These are phyloP conservation scores for Formica exsecta DNA, from an alignment of 1,140 invertebrate species.

Conservation along the genomic window DNA sequence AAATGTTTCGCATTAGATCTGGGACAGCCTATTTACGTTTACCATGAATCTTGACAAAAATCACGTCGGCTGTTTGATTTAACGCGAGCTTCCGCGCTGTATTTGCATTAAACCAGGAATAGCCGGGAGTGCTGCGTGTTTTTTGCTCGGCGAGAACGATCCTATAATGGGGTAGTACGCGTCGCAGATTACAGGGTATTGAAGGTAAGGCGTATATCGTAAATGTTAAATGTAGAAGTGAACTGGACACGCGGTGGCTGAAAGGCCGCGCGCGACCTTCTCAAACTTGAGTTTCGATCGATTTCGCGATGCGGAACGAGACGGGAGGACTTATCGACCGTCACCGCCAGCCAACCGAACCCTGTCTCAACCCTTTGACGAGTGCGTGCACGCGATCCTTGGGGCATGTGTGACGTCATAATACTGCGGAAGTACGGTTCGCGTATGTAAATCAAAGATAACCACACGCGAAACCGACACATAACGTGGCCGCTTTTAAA, in stretches of 20 bases:
- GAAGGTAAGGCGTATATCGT: constrained; percentile 57
- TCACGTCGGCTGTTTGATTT: constrained; percentile 20
- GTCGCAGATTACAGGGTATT: constrained; percentile 44
- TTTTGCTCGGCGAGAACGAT: constrained; percentile 52
- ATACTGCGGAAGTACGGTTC: constrained; percentile 76
- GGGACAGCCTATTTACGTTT: neutral
- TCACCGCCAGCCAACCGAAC: constrained; percentile 69
- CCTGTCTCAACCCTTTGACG: constrained; percentile 79
- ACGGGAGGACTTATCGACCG: constrained; percentile 74
- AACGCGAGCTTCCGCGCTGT: constrained; percentile 52
- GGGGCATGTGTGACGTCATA: constrained; percentile 85
- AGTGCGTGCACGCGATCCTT: constrained; percentile 82
- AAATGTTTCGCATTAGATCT: constrained; percentile 8
- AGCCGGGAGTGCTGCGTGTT: constrained; percentile 34
- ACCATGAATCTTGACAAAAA: constrained; percentile 22
- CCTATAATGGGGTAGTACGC: constrained; percentile 41
- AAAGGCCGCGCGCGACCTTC: constrained; percentile 70
- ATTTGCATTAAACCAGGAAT: constrained; percentile 52
- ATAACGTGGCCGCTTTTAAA: constrained; percentile 80
- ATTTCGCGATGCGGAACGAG: constrained; percentile 73
- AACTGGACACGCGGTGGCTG: constrained; percentile 26
- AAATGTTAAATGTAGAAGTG: constrained; percentile 70
- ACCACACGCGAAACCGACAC: constrained; percentile 81
- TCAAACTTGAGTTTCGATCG: constrained; percentile 70
- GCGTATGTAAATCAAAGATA: constrained; percentile 85